Percentiles rank a stretch among this genome's conserved stretches.
Conservation (phyloP, 2,113 vertebrate genomes). For the Empidonax alnorum region DNA sequence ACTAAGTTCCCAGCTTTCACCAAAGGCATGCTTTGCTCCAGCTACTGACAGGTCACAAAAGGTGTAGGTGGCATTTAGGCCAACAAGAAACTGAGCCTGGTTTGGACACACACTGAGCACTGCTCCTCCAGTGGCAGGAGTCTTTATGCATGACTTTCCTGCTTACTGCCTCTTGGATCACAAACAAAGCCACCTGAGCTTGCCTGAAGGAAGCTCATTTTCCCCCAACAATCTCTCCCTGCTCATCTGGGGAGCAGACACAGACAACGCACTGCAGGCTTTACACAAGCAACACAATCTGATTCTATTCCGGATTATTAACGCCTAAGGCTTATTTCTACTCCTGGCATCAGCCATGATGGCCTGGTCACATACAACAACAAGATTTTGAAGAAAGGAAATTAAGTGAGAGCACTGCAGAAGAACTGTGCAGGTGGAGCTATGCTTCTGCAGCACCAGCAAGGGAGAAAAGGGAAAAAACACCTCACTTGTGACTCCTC, state of each 20-base stretch:
- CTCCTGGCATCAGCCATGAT: neutral
- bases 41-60: neutral
- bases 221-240: neutral
- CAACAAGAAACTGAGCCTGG: neutral
- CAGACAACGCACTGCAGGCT: neutral
- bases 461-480: neutral
- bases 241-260: neutral
- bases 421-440: neutral
- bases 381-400: neutral
- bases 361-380: neutral
- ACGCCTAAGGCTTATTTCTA: neutral
- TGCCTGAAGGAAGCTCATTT: neutral
- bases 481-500: neutral
- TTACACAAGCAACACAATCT: neutral
- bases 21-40: neutral
- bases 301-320: neutral
- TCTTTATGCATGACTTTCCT: neutral
- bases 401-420: neutral
- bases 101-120: neutral
- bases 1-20: neutral
- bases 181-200: neutral
- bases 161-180: neutral
- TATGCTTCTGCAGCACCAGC: neutral
- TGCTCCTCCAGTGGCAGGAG: neutral
- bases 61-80: neutral